Evolutionary conservation across 2,113 vertebrate genomes (phyloP), one percentile per base, ranked within the genome.

Genomic region (Cyphomyrus discorhynchus): DNA sequence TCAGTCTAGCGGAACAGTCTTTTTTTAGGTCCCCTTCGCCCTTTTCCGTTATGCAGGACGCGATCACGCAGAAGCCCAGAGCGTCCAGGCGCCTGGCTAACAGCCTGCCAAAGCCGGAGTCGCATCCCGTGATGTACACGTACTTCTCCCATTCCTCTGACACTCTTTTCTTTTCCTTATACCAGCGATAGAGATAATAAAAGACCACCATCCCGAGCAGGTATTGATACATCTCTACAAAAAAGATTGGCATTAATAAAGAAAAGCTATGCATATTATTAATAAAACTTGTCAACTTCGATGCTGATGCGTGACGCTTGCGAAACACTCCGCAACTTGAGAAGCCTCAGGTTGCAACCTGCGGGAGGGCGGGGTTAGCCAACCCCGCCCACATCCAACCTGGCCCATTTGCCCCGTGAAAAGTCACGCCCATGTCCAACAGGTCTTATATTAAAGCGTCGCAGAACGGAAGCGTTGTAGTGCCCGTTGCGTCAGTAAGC

Each of bases 21-120:
- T 96, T 95, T 90, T 93, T 95, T 90, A 96, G 92, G 90, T 95
- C 95, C 17, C 93, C 93, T 49, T 95, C 91, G 39, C 92, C 94
- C 31, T 94, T 96, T 90, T 96, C 96, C 1, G 95, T 96, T 88
- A 95, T 94, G 90, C 96, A 95, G 7, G 93, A 94, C 27, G 95
- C 96, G 50, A 96, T 94, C 90, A 97, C 94, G n/a, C 56, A 49
- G 92, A 96, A 97, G 92, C 96, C 96, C 27, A 91, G 92, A 85
- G 90, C 91, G 92, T 96, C 95, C 91, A 97, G 93, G 82, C 95
- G 94, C 91, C 93, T 95, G 5, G 96, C 95, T 62, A 96, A 92
- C 39, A 92, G 93, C 85, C 96, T 95, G 56, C 97, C 96, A 89
- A 97, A 96, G 9, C 92, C 90, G 0, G 91, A 95, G 91, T 96